A percentile compares a stretch with the other conserved stretches of the same genome.
phyloP scores from a whole-genome alignment of 2,888 invertebrate genomes.

The Lepidochitona cinerea region DNA sequence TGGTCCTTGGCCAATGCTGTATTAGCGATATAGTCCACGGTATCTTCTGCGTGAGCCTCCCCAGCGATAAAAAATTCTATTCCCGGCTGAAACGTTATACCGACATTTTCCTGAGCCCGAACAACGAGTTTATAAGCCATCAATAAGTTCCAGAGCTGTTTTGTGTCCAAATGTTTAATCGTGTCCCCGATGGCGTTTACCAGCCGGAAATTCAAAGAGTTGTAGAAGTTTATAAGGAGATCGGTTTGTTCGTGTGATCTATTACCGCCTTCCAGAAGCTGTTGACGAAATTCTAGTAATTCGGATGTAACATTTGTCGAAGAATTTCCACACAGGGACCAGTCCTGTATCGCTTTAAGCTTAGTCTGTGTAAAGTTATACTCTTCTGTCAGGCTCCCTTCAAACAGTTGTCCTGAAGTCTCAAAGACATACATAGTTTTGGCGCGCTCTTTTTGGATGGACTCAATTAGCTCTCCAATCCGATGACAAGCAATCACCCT shows the following conservation, averaged over 20 bases:
- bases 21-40: neutral
- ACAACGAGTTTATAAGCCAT: slow-evolving; percentile 23
- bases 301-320: neutral
- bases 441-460: neutral
- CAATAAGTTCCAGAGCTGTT: slow-evolving; percentile 15
- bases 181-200: slow-evolving; percentile 2
- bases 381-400: neutral
- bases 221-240: slow-evolving; percentile 10
- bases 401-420: neutral
- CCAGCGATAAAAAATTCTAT: slow-evolving; percentile 18
- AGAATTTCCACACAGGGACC: neutral
- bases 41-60: slow-evolving; percentile 1
- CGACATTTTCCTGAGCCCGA: slow-evolving; percentile 17
- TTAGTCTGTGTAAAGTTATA: neutral
- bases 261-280: neutral
- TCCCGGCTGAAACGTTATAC: slow-evolving; percentile 13
- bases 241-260: slow-evolving; percentile 1
- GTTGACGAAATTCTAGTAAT: neutral
- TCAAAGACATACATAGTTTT: neutral
- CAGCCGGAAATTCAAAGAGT: slow-evolving; percentile 10
- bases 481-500: neutral
- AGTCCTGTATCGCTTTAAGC: neutral
- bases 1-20: slow-evolving; percentile 16
- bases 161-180: neutral
- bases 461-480: neutral